These are phyloP conservation scores for Ceyx margarethae DNA, from an alignment of 2,113 vertebrate genomes.

Conservation along the genomic window DNA sequence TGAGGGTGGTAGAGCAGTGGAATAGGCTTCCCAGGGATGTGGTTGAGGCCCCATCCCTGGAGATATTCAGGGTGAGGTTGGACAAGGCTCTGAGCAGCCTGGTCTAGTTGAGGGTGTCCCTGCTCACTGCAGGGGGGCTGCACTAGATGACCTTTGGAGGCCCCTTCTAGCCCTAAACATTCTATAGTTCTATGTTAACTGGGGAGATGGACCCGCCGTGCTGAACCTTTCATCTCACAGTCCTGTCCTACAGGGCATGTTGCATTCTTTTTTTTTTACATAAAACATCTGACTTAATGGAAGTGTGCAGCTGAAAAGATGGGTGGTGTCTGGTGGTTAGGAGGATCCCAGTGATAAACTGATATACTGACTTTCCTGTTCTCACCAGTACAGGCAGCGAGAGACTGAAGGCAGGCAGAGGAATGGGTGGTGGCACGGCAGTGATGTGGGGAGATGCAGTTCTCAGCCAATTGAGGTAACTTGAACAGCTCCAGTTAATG, in stretches of 20 bases:
- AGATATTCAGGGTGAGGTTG: too few species aligned
- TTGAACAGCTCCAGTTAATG: neutral
- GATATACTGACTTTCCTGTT: neutral
- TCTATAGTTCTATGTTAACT: constrained; percentile 46
- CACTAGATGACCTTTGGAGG: too few species aligned
- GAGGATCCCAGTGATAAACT: neutral
- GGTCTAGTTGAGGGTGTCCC: too few species aligned
- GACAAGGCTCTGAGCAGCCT: too few species aligned
- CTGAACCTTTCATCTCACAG: constrained; percentile 62
- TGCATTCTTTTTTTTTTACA: neutral
- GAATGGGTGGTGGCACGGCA: neutral
- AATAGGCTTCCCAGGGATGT: too few species aligned
- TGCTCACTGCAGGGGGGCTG: too few species aligned
- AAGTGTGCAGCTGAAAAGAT: neutral
- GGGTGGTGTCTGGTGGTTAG: fast-evolving
- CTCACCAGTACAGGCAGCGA: neutral
- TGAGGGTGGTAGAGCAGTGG: too few species aligned
- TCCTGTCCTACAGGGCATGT: constrained; percentile 67
- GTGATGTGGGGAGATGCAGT: neutral
- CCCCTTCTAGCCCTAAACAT: too few species aligned
- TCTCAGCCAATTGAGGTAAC: fast-evolving
- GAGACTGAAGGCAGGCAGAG: neutral
- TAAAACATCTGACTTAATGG: neutral
- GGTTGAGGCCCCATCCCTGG: too few species aligned
- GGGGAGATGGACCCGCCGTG: constrained; percentile 67